Evolutionary conservation across 2,888 invertebrate genomes (phyloP).

Genomic region (Meloe dianella): DNA sequence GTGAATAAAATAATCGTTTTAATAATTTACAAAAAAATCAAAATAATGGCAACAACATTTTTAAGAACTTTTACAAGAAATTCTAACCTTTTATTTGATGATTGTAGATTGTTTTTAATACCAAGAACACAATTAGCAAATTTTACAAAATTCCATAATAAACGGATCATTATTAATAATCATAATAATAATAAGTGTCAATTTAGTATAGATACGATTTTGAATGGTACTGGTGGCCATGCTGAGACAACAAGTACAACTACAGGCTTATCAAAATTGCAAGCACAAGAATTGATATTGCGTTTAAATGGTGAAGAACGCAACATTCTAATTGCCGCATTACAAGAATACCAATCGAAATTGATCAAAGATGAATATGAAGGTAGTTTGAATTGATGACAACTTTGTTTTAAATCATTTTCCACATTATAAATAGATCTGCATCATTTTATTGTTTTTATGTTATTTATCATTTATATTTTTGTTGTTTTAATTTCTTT

Average conservation of each 20-base stretch:
- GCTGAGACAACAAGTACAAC: slow-evolving; percentile 58
- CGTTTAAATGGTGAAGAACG: slow-evolving; percentile 77
- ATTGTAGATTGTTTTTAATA: slow-evolving; percentile 17
- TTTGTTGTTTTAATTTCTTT: slow-evolving; percentile 9
- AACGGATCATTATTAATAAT: slow-evolving; percentile 15
- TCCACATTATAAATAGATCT: slow-evolving; percentile 43
- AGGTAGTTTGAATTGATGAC: slow-evolving; percentile 62
- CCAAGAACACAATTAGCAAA: slow-evolving; percentile 37
- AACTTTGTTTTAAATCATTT: neutral
- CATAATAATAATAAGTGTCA: slow-evolving; percentile 24
- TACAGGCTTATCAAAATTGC: slow-evolving; percentile 65
- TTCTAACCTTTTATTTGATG: slow-evolving; percentile 24
- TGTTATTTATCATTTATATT: slow-evolving; percentile 28
- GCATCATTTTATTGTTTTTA: no score
- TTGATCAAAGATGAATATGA: slow-evolving; percentile 78
- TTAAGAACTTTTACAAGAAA: slow-evolving; percentile 31
- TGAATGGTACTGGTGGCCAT: slow-evolving; percentile 54
- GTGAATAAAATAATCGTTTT: neutral
- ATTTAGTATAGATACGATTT: slow-evolving; percentile 45
- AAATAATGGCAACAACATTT: slow-evolving; percentile 40
- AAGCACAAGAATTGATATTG: slow-evolving; percentile 76
- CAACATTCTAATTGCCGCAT: slow-evolving; percentile 68
- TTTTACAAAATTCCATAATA: slow-evolving; percentile 29
- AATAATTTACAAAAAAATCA: neutral
- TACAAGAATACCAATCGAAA: slow-evolving; percentile 77